Evolutionary conservation across 2,797 vertebrate genomes (phyloP).

Genomic region (Anguilla obscura): DNA sequence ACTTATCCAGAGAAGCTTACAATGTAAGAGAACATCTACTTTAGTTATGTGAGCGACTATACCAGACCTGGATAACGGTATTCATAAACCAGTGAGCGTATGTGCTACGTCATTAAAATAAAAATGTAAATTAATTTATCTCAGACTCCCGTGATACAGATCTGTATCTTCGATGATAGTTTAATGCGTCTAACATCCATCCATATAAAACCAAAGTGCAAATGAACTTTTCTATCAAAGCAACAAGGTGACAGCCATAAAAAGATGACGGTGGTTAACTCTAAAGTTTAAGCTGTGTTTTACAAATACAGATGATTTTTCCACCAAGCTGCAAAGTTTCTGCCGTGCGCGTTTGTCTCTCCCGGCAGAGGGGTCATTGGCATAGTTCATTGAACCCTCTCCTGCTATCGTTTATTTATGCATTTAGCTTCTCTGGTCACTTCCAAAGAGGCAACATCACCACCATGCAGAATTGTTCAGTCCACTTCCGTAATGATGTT

Average conservation of each 20-base stretch:
- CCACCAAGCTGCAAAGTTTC: not conserved
- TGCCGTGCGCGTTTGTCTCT: not conserved
- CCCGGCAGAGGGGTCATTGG: not conserved
- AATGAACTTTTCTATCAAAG: not conserved
- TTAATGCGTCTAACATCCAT: not conserved
- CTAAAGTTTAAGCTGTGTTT: not conserved
- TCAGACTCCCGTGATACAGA: not conserved
- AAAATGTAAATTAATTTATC: not conserved
- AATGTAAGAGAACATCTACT: not conserved
- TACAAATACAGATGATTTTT: not conserved
- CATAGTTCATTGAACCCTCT: slow-evolving; percentile 13
- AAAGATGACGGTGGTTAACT: not conserved
- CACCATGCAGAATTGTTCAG: not conserved
- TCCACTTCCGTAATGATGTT: not conserved
- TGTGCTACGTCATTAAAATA: not conserved
- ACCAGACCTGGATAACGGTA: too few species aligned
- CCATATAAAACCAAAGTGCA: not conserved
- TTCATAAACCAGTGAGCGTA: too few species aligned
- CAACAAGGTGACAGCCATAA: not conserved
- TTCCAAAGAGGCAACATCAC: not conserved
- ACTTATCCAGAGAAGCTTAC: not conserved
- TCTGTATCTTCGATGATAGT: not conserved
- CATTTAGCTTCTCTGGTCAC: not conserved
- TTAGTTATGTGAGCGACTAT: not conserved
- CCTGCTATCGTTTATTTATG: not conserved